Evolutionary conservation across 2,113 vertebrate genomes (phyloP).

Genomic region (Prolemur simus): DNA sequence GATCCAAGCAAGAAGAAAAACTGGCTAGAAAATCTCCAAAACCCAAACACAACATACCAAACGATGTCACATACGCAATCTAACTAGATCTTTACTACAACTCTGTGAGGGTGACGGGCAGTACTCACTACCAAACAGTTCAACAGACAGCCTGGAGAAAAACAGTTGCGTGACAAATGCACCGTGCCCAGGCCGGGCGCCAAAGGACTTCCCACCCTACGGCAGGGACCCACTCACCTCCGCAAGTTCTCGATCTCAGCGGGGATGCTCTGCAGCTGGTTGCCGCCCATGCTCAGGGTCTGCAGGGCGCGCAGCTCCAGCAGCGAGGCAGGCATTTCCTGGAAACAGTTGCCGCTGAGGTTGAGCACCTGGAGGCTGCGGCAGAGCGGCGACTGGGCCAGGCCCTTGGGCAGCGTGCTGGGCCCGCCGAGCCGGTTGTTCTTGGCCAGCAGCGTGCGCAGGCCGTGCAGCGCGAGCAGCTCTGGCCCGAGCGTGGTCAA

Average conservation of each 20-base stretch:
- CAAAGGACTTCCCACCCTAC: background rate
- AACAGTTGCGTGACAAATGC: background rate
- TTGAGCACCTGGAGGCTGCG: conserved; percentile 94
- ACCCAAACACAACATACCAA: background rate
- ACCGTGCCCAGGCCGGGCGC: accelerated
- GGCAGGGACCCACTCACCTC: conserved; percentile 83
- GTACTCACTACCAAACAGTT: background rate
- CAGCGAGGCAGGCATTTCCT: conserved; percentile 90
- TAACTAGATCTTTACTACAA: background rate
- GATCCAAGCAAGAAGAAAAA: background rate
- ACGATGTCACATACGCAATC: background rate
- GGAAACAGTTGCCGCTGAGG: conserved; percentile 95
- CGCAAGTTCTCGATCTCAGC: conserved; percentile 92
- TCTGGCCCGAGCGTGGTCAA: conserved; percentile 89
- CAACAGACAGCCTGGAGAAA: background rate
- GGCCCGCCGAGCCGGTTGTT: conserved; percentile 95
- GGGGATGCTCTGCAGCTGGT: conserved; percentile 93
- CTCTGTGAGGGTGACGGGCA: background rate
- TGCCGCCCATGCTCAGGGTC: conserved; percentile 96
- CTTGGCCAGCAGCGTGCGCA: conserved; percentile 93
- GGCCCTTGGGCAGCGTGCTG: conserved; percentile 91
- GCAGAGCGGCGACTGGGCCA: conserved; percentile 84
- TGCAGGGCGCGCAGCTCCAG: conserved; percentile 90
- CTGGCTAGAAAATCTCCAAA: background rate
- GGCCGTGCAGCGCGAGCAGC: conserved; percentile 86